Evolutionary conservation across 2,888 invertebrate genomes (phyloP).

Genomic region (Laothoe populi): DNA sequence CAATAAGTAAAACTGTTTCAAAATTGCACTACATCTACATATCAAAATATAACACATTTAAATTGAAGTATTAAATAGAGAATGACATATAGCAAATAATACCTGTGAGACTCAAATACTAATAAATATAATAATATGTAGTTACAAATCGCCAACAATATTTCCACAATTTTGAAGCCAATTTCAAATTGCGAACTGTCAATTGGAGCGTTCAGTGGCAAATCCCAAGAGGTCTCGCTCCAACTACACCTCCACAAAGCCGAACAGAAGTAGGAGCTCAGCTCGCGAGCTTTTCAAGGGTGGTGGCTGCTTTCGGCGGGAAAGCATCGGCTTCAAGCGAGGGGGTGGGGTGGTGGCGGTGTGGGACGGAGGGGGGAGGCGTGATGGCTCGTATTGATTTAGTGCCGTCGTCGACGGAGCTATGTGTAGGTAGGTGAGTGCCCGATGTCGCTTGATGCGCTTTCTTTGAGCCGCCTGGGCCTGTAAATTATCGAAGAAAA

Average conservation of each 20-base stretch:
- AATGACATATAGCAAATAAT: background rate
- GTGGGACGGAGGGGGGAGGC: constrained; percentile 55
- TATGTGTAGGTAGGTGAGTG: constrained; percentile 77
- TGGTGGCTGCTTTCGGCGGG: constrained; percentile 83
- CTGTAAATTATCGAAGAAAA: background rate
- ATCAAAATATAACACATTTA: too few species aligned
- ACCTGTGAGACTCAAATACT: background rate
- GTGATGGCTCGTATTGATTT: constrained; percentile 86
- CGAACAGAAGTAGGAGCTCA: constrained; percentile 85
- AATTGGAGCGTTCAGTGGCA: constrained; percentile 71
- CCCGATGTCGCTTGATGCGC: constrained; percentile 80
- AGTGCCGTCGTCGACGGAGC: constrained; percentile 85
- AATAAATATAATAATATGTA: background rate
- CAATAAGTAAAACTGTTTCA: too few species aligned
- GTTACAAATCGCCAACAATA: background rate
- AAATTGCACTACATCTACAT: too few species aligned
- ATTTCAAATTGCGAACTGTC: constrained; percentile 77
- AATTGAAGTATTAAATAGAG: background rate
- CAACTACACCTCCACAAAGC: constrained; percentile 82
- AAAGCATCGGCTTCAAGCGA: constrained; percentile 72
- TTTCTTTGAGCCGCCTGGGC: constrained; percentile 61
- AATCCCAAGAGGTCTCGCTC: constrained; percentile 81
- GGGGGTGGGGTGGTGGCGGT: constrained; percentile 49
- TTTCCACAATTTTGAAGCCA: constrained; percentile 45
- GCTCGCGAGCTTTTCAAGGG: constrained; percentile 85